Evolutionary conservation across 2,888 invertebrate species (phyloP), one percentile per base, ranked within the genome.

Genomic region (Dermolepida albohirtum): DNA sequence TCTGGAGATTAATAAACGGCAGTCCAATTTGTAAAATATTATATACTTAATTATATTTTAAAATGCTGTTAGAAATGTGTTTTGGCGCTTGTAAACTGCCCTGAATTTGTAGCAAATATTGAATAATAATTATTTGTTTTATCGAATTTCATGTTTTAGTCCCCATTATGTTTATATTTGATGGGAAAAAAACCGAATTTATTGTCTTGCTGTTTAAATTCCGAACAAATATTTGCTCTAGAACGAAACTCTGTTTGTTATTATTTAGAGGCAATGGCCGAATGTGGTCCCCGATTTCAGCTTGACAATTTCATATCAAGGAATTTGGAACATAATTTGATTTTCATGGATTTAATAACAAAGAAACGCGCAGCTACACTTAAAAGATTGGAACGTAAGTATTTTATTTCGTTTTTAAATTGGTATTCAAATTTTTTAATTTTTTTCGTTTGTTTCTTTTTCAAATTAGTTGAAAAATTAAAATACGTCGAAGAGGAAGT

Each of bases 341-440:
- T 71, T 29, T 77, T 80, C 63, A 67, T 81, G 57, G 75, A 75
- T 64, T 72, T 81, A 54, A 77, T 82, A 50, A 79, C 80, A 0
- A 80, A 77, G 52, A 81, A 83, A 73, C 70, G 81, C 27, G 76
- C 78, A 1, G 72, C 73, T 1, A 81, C 82, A 2, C 73, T 83
- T 54, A 76, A 73, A 67, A 76, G 81, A 72, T 73, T 83, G 10
- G 82, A 82, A 75, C 71, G 83, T 83, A 77, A 79, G 78, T 76
- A 55, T 51, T 29, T 40, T 55, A 11, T n/a, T 34, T 16, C 6
- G n/a, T 57, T 39, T 40, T 34, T 34, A 7, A 34, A 34, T 34
- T 6, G n/a, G n/a, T n/a, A 34, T 34, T 34, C 10, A 8, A 7
- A 8, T 34, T 68, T 41, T 22, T 65, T 66, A n/a, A 64, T 55